Evolutionary conservation across 1,140 invertebrate genomes (phyloP), one percentile per base, ranked within the genome.

Genomic region (Medauroidea extradentata): DNA sequence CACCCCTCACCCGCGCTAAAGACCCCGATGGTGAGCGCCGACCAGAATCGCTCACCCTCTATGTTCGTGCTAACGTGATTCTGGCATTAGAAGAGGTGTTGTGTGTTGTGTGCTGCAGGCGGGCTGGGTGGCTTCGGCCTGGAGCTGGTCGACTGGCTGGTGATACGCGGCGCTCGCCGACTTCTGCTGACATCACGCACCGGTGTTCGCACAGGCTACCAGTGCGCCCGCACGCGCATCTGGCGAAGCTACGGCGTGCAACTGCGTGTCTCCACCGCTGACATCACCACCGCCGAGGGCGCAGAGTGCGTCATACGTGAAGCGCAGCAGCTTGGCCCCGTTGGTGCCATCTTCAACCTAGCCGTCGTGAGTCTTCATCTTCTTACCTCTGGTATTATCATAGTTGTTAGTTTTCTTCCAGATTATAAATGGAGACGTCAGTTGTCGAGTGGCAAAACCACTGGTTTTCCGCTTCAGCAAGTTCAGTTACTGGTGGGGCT

Each of bases 81-180:
- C n/a, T n/a, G n/a, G n/a, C n/a, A n/a, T n/a, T n/a, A n/a, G n/a
- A n/a, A n/a, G n/a, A n/a, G n/a, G n/a, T n/a, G n/a, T n/a, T n/a
- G n/a, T n/a, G n/a, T n/a, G 23, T 16, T 67, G 3, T 69, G 85
- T 48, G 9, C 85, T 62, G 76, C 77, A 63, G 86, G 94, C 42
- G 94, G 94, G 56, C 76, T 96, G 0, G 93, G 92, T 27, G 92
- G 93, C 1, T 94, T 98, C 71, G 94, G 93, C 29, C 76, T 98
- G n/a, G 94, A 97, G 71, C 70, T 97, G 44, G 84, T 85, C 3
- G 87, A 94, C 69, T 96, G 93, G 93, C 76, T 96, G 57, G 80
- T 91, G 14, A 70, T 88, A 24, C 69, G 83, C 53, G 85, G 85
- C 7, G 83, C 78, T 23, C 73, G 67, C 44, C 75, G 75, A 49